phyloP scores from a whole-genome alignment of 2,113 vertebrate genomes.

The Galemys pyrenaicus region DNA sequence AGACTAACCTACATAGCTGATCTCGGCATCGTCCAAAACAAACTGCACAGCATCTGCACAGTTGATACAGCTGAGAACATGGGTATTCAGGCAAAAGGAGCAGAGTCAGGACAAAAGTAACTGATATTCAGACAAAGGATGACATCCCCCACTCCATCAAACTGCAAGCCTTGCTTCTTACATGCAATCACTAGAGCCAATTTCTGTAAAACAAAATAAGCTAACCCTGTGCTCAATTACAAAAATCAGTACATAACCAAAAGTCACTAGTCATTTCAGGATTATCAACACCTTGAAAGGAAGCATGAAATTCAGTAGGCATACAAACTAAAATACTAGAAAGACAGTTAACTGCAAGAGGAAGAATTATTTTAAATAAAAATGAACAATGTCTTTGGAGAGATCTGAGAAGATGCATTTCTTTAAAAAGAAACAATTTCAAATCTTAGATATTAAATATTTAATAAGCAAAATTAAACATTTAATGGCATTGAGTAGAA shows the following conservation, averaged over 20 bases:
- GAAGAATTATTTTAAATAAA: not conserved
- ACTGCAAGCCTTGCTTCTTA: not conserved
- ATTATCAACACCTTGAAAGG: not conserved
- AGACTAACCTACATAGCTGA: not conserved
- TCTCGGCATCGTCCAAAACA: not conserved
- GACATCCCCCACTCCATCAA: not conserved
- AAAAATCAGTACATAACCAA: not conserved
- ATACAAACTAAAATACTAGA: not conserved
- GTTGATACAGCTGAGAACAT: not conserved
- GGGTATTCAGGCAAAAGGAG: not conserved
- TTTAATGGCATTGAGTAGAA: not conserved
- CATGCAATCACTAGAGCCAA: not conserved
- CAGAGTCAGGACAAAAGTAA: not conserved
- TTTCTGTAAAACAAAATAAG: not conserved
- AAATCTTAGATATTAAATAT: conserved; percentile 19
- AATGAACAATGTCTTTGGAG: not conserved
- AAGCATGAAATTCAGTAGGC: not conserved
- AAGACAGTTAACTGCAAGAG: not conserved
- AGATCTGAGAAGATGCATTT: not conserved
- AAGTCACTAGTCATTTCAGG: conserved; percentile 28
- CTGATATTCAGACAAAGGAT: not conserved
- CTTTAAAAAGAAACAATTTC: not conserved
- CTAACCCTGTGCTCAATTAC: not conserved
- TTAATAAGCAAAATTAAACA: conserved; percentile 26
- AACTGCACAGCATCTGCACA: not conserved